phyloP scores from a whole-genome alignment of 2,113 vertebrate genomes.

The Peromyscus leucopus region DNA sequence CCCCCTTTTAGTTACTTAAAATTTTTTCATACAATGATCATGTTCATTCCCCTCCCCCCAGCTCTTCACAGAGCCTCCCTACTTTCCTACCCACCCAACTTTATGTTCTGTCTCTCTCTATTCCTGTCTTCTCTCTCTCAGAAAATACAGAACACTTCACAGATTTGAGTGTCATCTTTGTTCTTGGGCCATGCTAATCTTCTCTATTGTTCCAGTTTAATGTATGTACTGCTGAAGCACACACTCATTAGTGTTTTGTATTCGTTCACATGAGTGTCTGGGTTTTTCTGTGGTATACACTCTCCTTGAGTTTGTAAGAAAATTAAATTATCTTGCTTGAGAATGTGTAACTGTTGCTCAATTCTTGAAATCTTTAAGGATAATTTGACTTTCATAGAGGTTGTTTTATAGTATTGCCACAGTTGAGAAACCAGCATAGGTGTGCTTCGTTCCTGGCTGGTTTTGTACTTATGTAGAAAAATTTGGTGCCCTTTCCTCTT shows the following conservation, averaged over 20 bases:
- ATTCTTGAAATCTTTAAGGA: slow-evolving; percentile 50
- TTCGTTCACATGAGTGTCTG: slow-evolving; percentile 26
- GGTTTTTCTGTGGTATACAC: slow-evolving; percentile 3
- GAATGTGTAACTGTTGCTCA: background rate
- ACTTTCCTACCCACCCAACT: background rate
- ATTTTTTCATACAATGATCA: background rate
- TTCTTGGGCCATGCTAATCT: background rate
- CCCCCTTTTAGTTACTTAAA: background rate
- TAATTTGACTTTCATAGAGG: slow-evolving; percentile 65
- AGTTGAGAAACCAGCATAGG: slow-evolving; percentile 9
- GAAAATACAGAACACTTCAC: background rate
- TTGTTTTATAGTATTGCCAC: slow-evolving; percentile 32
- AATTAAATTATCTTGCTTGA: slow-evolving; percentile 18
- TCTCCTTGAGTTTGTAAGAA: slow-evolving; percentile 32
- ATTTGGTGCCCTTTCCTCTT: slow-evolving; percentile 34
- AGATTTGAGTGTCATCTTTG: background rate
- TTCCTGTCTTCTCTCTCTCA: background rate
- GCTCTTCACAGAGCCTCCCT: background rate
- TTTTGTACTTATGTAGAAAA: slow-evolving; percentile 34
- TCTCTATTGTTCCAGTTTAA: background rate
- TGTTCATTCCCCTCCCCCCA: background rate
- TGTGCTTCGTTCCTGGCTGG: slow-evolving; percentile 1
- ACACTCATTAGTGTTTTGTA: slow-evolving; percentile 35
- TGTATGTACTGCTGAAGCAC: background rate
- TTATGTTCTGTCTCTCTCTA: background rate